These are phyloP conservation scores for Drosophila nigrodunni DNA, from an alignment of 1,140 invertebrate genomes.

Conservation along the genomic window DNA sequence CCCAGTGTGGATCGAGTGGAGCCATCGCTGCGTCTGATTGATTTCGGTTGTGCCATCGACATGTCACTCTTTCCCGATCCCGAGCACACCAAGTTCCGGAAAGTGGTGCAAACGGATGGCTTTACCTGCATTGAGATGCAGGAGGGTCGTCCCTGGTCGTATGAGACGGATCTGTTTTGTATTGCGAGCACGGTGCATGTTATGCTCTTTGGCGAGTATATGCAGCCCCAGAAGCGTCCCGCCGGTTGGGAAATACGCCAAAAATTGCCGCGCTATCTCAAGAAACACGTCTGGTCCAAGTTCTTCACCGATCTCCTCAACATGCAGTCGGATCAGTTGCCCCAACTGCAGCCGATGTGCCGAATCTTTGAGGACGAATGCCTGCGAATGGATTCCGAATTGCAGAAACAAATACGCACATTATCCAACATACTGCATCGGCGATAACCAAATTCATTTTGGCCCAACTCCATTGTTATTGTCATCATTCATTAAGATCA, in stretches of 20 bases:
- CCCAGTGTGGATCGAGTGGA: conserved; percentile 67
- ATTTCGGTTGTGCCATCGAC: conserved; percentile 95
- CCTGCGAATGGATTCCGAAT: conserved; percentile 85
- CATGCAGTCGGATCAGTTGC: conserved; percentile 88
- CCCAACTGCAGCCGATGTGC: conserved; percentile 87
- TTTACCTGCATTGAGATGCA: conserved; percentile 95
- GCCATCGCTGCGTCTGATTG: conserved; percentile 92
- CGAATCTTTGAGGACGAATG: conserved; percentile 87
- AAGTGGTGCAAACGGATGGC: conserved; percentile 88
- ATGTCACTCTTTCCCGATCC: conserved; percentile 94
- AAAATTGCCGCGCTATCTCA: conserved; percentile 86
- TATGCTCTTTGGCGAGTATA: conserved; percentile 94
- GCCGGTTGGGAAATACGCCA: conserved; percentile 86
- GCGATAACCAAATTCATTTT: conserved; percentile 69
- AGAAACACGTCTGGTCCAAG: conserved; percentile 88
- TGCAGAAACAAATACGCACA: conserved; percentile 83
- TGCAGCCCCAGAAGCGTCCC: conserved; percentile 87
- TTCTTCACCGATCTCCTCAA: conserved; percentile 89
- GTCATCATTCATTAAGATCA: not conserved
- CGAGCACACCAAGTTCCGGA: conserved; percentile 91
- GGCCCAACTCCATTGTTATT: not conserved
- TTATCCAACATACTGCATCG: conserved; percentile 80
- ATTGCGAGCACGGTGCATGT: conserved; percentile 95
- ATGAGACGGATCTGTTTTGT: conserved; percentile 96
- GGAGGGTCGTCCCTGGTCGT: conserved; percentile 94